phyloP scores from a whole-genome alignment of 2,888 invertebrate species.

The Amphimallon solstitiale region DNA sequence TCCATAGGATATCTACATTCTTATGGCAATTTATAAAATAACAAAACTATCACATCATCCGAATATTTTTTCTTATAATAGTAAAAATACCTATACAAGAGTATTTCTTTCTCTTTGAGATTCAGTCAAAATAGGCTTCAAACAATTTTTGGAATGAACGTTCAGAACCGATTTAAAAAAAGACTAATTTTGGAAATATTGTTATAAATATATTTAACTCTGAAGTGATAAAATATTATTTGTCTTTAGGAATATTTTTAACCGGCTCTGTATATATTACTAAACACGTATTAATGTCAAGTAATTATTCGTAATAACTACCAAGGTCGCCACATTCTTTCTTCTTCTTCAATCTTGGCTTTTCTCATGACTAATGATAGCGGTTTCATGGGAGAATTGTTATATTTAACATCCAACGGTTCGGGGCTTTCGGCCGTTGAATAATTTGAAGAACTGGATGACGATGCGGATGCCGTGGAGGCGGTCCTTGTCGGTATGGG shows the following conservation, averaged over 20 bases:
- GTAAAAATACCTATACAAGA: not conserved
- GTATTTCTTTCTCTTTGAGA: not conserved
- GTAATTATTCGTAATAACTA: conserved; percentile 38
- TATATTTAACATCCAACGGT: conserved; percentile 63
- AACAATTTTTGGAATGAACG: conserved; percentile 16
- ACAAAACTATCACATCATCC: conserved; percentile 37
- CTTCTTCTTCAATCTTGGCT: conserved; percentile 66
- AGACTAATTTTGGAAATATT: too few relatives aligned
- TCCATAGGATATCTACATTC: too few relatives aligned
- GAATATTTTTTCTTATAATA: not conserved
- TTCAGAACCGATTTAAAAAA: not conserved
- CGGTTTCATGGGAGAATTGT: conserved; percentile 68
- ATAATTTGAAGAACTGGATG: conserved; percentile 71
- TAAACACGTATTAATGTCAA: not conserved
- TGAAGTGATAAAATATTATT: not conserved
- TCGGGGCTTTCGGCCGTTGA: conserved; percentile 70
- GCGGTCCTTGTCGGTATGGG: conserved; percentile 80
- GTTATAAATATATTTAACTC: too few relatives aligned
- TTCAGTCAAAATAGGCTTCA: conserved; percentile 5
- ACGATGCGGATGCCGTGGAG: conserved; percentile 76
- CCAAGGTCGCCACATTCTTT: conserved; percentile 88
- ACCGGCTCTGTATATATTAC: not conserved
- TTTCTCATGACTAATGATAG: conserved; percentile 79
- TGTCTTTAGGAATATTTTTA: not conserved
- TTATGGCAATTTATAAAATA: conserved; percentile 27